A percentile compares a stretch with the other conserved stretches of the same genome.
phyloP scores from a whole-genome alignment of 2,888 invertebrate genomes.

The Pristionchus exspectatus region DNA sequence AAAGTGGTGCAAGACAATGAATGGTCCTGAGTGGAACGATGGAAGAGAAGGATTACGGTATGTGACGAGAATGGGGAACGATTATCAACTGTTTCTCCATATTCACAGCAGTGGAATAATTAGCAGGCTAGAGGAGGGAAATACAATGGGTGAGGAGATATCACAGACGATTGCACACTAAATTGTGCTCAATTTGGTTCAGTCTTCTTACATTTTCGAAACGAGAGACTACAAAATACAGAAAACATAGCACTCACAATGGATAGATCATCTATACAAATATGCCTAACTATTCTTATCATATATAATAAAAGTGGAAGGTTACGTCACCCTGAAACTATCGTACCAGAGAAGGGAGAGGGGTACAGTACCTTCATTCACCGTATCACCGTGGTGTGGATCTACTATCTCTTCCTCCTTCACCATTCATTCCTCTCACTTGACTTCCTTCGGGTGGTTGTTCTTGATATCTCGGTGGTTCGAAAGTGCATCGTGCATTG shows the following conservation, averaged over 20 bases:
- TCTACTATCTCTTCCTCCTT: constrained; percentile 32
- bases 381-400: constrained; percentile 1
- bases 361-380: neutral
- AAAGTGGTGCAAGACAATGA: constrained; percentile 23
- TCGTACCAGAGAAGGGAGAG: neutral
- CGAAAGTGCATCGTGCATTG: constrained; percentile 57
- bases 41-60: neutral
- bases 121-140: neutral
- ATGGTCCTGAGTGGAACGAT: constrained; percentile 33
- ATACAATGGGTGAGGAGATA: neutral
- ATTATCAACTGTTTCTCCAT: constrained; percentile 25
- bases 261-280: constrained; percentile 20
- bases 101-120: constrained; percentile 2
- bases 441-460: constrained; percentile 5
- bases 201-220: neutral
- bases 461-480: constrained; percentile 58
- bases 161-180: neutral
- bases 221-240: neutral
- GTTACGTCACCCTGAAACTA: neutral
- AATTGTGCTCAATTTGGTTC: neutral
- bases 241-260: neutral
- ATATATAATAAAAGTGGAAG: too few relatives aligned
- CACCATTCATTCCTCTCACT: neutral
- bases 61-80: neutral
- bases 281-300: neutral